phyloP scores from a whole-genome alignment of 1,140 invertebrate genomes.

The Monomorium pharaonis region DNA sequence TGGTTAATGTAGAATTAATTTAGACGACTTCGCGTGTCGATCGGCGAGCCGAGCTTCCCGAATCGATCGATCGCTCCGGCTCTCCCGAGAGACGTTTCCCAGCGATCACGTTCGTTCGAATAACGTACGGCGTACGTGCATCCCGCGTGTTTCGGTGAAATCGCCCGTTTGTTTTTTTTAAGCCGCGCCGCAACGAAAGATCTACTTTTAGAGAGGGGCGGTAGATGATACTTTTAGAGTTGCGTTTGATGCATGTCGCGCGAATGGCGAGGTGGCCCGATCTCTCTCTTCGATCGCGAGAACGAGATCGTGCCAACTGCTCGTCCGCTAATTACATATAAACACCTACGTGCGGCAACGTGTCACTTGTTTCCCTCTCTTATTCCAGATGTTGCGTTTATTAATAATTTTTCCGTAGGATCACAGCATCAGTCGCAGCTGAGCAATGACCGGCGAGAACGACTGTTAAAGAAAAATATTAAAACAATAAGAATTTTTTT shows the following conservation, averaged over 20 bases:
- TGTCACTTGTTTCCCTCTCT: not conserved
- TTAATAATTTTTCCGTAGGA: not conserved
- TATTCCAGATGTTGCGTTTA: not conserved
- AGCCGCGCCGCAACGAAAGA: constrained; percentile 4
- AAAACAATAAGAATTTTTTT: too few relatives aligned
- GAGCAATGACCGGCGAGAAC: too few relatives aligned
- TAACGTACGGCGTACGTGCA: constrained; percentile 20
- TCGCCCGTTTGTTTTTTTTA: constrained; percentile 30
- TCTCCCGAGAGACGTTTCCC: not conserved
- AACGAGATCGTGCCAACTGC: not conserved
- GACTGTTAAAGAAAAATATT: too few relatives aligned
- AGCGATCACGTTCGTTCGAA: constrained; percentile 18
- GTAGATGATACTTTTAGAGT: constrained; percentile 53
- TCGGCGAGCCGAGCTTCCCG: not conserved
- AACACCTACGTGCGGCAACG: not conserved
- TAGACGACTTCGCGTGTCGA: not conserved
- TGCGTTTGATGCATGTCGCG: constrained; percentile 26
- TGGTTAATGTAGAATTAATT: not conserved
- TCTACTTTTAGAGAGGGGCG: constrained; percentile 36
- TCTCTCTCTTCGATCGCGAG: not conserved
- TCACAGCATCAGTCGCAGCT: too few relatives aligned
- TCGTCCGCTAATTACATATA: constrained; percentile 13
- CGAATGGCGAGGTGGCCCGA: not conserved
- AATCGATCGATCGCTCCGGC: not conserved
- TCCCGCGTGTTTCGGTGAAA: constrained; percentile 23